A percentile compares a stretch with the other conserved stretches of the same genome.
Evolutionary conservation across 2,797 vertebrate genomes (phyloP).

Genomic region (Sebastes umbrosus): DNA sequence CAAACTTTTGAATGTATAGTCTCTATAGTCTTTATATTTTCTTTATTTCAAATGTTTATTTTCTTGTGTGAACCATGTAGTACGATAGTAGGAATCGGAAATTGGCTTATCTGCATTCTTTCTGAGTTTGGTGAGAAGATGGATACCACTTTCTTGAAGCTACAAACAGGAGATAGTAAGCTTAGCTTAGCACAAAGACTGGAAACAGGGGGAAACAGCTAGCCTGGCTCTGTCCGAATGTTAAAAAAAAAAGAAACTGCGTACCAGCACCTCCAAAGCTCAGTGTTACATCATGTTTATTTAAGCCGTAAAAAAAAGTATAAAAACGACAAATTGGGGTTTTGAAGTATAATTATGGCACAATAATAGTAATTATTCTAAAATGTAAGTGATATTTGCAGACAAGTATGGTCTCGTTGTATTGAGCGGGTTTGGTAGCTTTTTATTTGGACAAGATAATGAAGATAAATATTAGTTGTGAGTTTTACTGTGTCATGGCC

Average conservation of each 20-base stretch:
- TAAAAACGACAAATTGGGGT: not conserved
- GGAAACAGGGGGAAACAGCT: not conserved
- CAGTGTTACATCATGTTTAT: no score
- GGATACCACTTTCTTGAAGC: not conserved
- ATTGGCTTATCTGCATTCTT: not conserved
- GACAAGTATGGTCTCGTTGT: not conserved
- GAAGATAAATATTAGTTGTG: not conserved
- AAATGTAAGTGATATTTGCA: not conserved
- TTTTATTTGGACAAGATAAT: not conserved
- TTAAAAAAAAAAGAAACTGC: not conserved
- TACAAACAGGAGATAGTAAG: not conserved
- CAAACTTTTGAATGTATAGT: conserved; percentile 12
- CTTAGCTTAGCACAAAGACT: not conserved
- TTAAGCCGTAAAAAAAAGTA: no score
- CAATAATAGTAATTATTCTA: not conserved
- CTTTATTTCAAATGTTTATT: not conserved
- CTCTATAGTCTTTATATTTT: conserved; percentile 2
- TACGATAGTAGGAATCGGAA: not conserved
- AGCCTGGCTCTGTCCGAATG: not conserved
- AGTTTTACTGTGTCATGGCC: not conserved
- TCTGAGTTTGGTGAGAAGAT: not conserved
- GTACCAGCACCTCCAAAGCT: not conserved
- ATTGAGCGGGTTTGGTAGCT: not conserved
- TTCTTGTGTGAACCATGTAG: not conserved
- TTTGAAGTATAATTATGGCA: not conserved